phyloP scores from a whole-genome alignment of 2,888 invertebrate genomes.

The Marronus borbonicus region DNA sequence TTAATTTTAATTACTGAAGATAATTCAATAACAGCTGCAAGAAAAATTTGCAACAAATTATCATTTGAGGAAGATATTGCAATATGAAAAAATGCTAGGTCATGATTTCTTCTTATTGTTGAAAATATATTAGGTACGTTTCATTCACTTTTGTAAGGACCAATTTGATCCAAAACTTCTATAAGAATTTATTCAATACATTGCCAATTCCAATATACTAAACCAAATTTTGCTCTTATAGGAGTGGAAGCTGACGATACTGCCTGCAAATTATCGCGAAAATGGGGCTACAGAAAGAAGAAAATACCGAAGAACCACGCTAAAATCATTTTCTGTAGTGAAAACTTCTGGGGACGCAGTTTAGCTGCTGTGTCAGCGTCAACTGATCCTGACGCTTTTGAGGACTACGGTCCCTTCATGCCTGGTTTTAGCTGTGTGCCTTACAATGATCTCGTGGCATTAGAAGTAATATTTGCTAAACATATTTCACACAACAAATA shows the following conservation, averaged over 20 bases:
- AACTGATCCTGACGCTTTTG: conserved; percentile 81
- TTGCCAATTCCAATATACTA: no score
- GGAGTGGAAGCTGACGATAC: conserved; percentile 89
- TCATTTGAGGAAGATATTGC: neutral
- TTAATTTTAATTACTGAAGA: no score
- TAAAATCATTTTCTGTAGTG: conserved; percentile 81
- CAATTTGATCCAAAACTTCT: no score
- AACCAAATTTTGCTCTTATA: conserved; percentile 56
- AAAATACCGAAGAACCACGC: conserved; percentile 80
- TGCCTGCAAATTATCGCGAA: conserved; percentile 83
- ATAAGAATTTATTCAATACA: no score
- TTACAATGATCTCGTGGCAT: conserved; percentile 80
- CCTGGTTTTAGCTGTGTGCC: conserved; percentile 84
- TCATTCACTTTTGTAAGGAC: no score
- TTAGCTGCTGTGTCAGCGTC: conserved; percentile 85
- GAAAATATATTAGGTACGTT: no score
- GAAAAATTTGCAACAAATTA: no score
- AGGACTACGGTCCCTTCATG: conserved; percentile 85
- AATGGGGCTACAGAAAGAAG: conserved; percentile 87
- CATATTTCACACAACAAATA: neutral
- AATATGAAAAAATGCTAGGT: no score
- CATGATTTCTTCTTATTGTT: no score
- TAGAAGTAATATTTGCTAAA: conserved; percentile 74
- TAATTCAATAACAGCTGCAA: no score
- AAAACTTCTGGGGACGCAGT: conserved; percentile 90